A percentile compares a stretch with the other conserved stretches of the same genome.
Evolutionary conservation across 1,140 invertebrate genomes (phyloP).

Genomic region (Pantala flavescens): DNA sequence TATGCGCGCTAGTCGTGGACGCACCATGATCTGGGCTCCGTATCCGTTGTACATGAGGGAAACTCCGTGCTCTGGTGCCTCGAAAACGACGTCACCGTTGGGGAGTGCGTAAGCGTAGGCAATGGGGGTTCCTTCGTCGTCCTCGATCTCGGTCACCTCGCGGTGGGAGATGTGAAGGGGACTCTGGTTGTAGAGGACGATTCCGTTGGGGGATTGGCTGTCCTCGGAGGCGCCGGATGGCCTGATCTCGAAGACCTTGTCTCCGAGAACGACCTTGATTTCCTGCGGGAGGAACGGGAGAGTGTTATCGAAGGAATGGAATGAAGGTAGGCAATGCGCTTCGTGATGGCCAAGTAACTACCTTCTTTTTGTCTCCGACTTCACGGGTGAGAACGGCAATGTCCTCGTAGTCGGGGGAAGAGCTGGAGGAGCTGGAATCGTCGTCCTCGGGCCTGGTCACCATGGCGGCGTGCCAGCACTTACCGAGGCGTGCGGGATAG

Average conservation of each 20-base stretch:
- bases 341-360: neutral
- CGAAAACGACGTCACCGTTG: conserved; percentile 39
- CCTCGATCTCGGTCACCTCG: conserved; percentile 23
- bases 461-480: conserved; percentile 50
- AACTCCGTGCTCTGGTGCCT: conserved; percentile 37
- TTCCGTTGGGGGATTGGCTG: conserved; percentile 17
- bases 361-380: conserved; percentile 27
- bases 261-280: conserved; percentile 33
- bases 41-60: conserved; percentile 43
- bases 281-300: conserved; percentile 24
- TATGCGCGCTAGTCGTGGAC: neutral
- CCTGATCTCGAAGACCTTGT: conserved; percentile 27
- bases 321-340: neutral
- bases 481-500: conserved; percentile 41
- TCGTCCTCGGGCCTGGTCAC: conserved; percentile 35
- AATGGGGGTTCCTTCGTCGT: conserved; percentile 28
- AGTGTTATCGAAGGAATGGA: neutral
- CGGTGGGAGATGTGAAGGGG: conserved; percentile 26
- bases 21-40: conserved; percentile 36
- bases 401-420: conserved; percentile 27
- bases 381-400: conserved; percentile 35
- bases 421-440: conserved; percentile 22
- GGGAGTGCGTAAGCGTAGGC: conserved; percentile 40
- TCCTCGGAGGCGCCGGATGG: conserved; percentile 17
- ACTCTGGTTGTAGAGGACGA: conserved; percentile 32